A percentile compares a stretch with the other conserved stretches of the same genome.
Evolutionary conservation across 2,888 invertebrate genomes (phyloP).

Genomic region (Apocheima hispidaria): DNA sequence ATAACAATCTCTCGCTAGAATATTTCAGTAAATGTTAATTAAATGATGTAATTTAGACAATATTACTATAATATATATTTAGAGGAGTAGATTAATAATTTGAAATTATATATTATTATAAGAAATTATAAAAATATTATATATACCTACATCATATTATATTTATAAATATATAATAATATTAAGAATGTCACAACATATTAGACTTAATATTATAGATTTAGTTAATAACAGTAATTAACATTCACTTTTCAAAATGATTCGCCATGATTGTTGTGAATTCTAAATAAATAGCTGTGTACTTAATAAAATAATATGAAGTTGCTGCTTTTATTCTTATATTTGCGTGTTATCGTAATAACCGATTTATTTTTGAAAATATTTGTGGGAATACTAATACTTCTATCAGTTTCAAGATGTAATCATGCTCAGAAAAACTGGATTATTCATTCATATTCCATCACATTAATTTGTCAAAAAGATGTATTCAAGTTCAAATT

Average conservation of each 20-base stretch:
- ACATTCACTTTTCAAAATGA: conserved; percentile 18
- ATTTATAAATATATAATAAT: conserved; percentile 17
- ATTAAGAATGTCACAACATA: conserved; percentile 22
- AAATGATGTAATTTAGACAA: conserved; percentile 79
- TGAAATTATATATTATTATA: conserved; percentile 38
- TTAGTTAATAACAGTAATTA: neutral
- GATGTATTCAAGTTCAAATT: neutral
- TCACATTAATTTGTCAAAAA: neutral
- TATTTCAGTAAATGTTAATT: conserved; percentile 55
- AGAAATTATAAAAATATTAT: no score
- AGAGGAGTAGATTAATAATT: conserved; percentile 50
- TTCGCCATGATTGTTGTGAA: conserved; percentile 21
- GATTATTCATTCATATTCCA: neutral
- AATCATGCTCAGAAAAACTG: neutral
- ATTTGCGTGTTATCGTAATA: neutral
- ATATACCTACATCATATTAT: conserved; percentile 20
- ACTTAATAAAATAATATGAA: neutral
- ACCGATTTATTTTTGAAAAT: neutral
- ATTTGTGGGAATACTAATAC: neutral
- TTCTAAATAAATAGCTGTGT: conserved; percentile 8
- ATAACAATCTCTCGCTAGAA: conserved; percentile 73
- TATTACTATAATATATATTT: conserved; percentile 69
- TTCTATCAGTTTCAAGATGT: neutral
- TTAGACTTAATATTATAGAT: conserved; percentile 14
- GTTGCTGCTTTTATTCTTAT: neutral